Evolutionary conservation across 2,113 vertebrate species (phyloP), one percentile per base, ranked within the genome.

Genomic region (Bos javanicus): DNA sequence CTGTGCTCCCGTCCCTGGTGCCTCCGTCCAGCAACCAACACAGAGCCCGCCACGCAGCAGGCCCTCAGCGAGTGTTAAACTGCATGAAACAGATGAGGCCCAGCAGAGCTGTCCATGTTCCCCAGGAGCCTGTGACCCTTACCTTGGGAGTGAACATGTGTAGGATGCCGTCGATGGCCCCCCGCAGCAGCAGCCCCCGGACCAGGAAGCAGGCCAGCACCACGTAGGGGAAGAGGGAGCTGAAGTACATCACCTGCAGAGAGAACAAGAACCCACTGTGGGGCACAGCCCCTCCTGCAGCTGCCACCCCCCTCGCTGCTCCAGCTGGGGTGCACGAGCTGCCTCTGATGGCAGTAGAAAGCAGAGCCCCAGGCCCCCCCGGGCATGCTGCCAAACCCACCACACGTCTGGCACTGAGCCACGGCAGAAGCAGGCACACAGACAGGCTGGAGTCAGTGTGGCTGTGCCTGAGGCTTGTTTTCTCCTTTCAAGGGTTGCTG

Each of bases 111-210:
- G 88, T 5, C 4, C 1, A 8, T 14, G 39, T 3, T 26, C 33
- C 50, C 67, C 5, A 26, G n/a, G 57, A 64, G 83, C 23, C 30
- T 12, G 43, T n/a, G 19, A 16, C 7, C 30, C 99, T 99, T 98
- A 99, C 99, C 99, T 99, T 99, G 28, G 99, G 99, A 0, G 99
- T 99, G 98, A 99, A 99, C 99, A 99, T 99, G 98, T 99, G 99
- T 95, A 99, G 99, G 94, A 99, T 99, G 64, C 99, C 99, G 2
- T 99, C 99, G 39, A 99, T 98, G 0, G 99, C 99, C 19, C 99
- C 99, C 2, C 99, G 99, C 93, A 99, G 99, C 97, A 99, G 96
- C 74, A 99, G 98, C 0, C 99, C 99, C 85, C 99, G 99, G 59
- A 99, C 99, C 98, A 99, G 98, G 99, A 99, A 99, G 97, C 99